These are phyloP conservation scores for Lasaia peninsularis DNA, from an alignment of 1,140 invertebrate genomes.

Conservation along the genomic window DNA sequence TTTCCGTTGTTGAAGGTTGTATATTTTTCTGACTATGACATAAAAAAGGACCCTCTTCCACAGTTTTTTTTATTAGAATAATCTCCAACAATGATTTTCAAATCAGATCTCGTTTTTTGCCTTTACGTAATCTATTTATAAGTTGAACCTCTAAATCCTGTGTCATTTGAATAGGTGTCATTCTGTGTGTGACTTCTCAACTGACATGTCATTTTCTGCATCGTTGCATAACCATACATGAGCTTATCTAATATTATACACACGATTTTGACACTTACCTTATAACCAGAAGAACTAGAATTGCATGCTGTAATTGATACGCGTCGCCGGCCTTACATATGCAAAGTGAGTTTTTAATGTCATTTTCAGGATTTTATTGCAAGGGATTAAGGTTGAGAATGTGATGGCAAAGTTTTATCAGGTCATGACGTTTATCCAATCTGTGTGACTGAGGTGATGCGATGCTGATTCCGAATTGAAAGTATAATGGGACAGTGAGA, in stretches of 20 bases:
- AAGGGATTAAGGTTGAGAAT: not conserved
- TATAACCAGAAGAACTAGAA: not conserved
- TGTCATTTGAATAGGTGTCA: constrained; percentile 5
- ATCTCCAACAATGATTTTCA: too few species aligned
- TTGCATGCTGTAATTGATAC: not conserved
- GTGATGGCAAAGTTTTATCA: not conserved
- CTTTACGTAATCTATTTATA: too few species aligned
- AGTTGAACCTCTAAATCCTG: not conserved
- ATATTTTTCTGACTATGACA: too few species aligned
- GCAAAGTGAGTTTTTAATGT: not conserved
- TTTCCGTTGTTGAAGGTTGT: too few species aligned
- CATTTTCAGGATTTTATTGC: not conserved
- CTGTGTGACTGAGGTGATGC: not conserved
- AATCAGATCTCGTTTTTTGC: too few species aligned
- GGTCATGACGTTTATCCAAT: constrained; percentile 12
- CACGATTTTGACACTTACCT: not conserved
- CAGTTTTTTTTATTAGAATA: too few species aligned
- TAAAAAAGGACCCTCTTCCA: too few species aligned
- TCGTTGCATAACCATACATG: constrained; percentile 13
- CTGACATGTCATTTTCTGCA: constrained; percentile 25
- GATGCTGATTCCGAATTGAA: constrained; percentile 9
- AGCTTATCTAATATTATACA: not conserved
- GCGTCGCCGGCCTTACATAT: not conserved
- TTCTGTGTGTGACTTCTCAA: not conserved
- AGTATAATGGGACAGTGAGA: constrained; percentile 10